Conservation (phyloP, 2,888 invertebrate species). For the Escarpia spicata region DNA sequence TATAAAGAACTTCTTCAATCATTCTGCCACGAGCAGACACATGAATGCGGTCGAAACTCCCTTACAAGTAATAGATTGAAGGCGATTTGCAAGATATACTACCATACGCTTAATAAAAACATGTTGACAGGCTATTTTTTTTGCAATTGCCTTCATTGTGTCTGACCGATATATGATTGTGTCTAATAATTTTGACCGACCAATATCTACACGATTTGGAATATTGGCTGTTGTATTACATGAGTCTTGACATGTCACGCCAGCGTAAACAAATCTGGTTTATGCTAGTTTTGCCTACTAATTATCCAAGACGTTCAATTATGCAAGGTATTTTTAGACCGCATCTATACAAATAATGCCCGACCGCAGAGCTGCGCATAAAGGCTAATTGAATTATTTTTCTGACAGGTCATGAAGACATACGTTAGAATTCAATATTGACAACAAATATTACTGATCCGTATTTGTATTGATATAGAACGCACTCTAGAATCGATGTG, state of each 20-base stretch:
- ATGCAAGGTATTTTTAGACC: neutral
- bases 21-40: neutral
- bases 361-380: neutral
- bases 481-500: neutral
- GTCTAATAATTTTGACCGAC: neutral
- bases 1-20: neutral
- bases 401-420: neutral
- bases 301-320: neutral
- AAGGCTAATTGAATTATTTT: neutral
- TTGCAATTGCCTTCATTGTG: neutral
- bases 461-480: neutral
- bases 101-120: neutral
- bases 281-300: neutral
- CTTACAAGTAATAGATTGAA: neutral
- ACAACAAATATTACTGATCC: neutral
- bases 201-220: neutral
- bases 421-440: neutral
- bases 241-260: neutral
- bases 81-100: neutral
- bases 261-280: neutral
- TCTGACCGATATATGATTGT: neutral
- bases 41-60: neutral
- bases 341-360: neutral
- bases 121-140: neutral
- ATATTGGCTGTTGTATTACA: neutral